Evolutionary conservation across 2,113 vertebrate species (phyloP), one percentile per base, ranked within the genome.

Genomic region (Bostrychus sinensis): DNA sequence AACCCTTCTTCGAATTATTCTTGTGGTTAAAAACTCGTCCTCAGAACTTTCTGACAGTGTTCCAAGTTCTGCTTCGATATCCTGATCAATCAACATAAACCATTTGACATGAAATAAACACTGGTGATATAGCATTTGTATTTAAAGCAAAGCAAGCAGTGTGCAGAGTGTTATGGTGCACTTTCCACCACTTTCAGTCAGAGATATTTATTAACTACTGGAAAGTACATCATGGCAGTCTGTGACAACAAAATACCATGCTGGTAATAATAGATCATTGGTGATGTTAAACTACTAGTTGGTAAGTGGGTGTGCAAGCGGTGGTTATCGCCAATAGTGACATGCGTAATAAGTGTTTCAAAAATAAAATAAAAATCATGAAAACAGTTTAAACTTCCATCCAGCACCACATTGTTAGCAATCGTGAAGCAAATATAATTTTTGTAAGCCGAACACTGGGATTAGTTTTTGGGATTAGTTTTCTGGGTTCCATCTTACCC

Each of bases 21-120:
- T 94, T 92, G 94, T 95, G 20, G 94, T 97, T 82, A 98, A 87
- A 86, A 93, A 92, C 38, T 96, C 93, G 0, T 98, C 95, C 57
- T 91, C 96, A 1, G 95, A 97, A 93, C 93, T 96, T 85, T 85
- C 88, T 82, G 94, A 94, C 86, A 93, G 83, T 84, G 82, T 88
- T 39, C 95, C 95, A 77, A 98, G 89, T 76, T 95, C 93, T 81
- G 92, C 84, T 61, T 75, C 86, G 85, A 97, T 73, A 66, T 96
- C 95, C 95, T 97, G 78, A 84, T 72, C 82, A 77, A 89, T 84
- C 89, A 90, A 92, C 70, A 92, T 1, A 91, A 84, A 93, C 89
- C 79, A 51, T 83, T 70, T 41, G 55, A 70, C 61, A 86, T 60
- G 72, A 67, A 60, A 62, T 62, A 42, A 57, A 66, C 62, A 17